These are phyloP conservation scores for Dinocampus coccinellae DNA, from an alignment of 2,888 invertebrate genomes.

Conservation along the genomic window DNA sequence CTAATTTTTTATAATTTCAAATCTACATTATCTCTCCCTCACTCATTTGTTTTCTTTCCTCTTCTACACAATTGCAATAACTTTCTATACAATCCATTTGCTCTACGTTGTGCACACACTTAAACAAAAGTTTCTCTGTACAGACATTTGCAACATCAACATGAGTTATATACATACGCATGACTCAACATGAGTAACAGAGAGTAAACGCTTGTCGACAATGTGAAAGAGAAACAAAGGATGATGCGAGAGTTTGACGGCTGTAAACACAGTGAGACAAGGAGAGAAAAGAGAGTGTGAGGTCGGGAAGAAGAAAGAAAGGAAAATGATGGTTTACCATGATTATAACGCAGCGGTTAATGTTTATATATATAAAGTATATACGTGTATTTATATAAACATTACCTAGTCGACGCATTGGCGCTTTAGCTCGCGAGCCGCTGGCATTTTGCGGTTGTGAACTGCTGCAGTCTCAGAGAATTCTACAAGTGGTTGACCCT, in stretches of 20 bases:
- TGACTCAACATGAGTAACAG: conserved; percentile 3
- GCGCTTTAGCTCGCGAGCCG: conserved; percentile 32
- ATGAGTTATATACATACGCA: background rate
- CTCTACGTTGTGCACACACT: background rate
- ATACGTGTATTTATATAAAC: background rate
- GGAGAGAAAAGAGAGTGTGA: background rate
- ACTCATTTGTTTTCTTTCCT: background rate
- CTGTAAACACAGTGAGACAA: background rate
- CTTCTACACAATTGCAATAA: background rate
- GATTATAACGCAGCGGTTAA: conserved; percentile 3
- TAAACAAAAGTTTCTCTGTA: background rate
- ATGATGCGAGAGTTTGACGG: background rate
- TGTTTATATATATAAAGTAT: background rate
- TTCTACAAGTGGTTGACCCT: conserved; percentile 65
- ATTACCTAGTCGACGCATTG: conserved; percentile 30
- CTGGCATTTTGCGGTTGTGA: conserved; percentile 43
- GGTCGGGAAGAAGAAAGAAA: background rate
- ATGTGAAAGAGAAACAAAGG: conserved; percentile 1
- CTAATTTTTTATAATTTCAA: background rate
- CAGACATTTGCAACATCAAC: background rate
- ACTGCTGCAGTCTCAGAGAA: conserved; percentile 45
- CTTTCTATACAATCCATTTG: conserved; percentile 3
- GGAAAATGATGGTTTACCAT: background rate
- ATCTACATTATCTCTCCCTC: background rate
- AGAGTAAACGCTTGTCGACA: background rate